Base-by-base conservation (phyloP, 2,113 vertebrate genomes). In the Coptodon bakossiorum region DNA sequence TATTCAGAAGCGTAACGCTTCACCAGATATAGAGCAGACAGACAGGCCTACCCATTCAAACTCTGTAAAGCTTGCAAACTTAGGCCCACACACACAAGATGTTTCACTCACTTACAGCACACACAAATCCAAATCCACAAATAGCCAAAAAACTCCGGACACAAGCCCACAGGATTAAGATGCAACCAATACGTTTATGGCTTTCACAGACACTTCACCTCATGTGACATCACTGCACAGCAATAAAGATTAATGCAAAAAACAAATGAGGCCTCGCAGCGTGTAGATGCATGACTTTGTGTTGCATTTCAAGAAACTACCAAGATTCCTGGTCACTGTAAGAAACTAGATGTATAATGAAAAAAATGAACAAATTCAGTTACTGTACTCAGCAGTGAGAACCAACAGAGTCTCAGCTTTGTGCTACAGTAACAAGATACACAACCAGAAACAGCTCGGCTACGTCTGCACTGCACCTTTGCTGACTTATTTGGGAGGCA, bases 1-100 rank as follows among this genome's bases (percentile, higher is more conserved):
- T 91, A 94, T 94, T 89, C 90, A 85, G 88, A 81, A 80, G 91
- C 31, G 43, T 24, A 86, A 92, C 29, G 87, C 94, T 91, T 91
- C 91, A 87, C 10, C 13, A 84, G 84, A 86, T 93, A 56, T 61
- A 63, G 38, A 85, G 90, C 53, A 83, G 89, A 94, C 81, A 89
- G 54, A 89, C 80, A 80, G 63, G 63, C 85, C 48, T 40, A 17
- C 71, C 80, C 31, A 81, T 45, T 80, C 83, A 82, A 31, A 27
- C 38, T 48, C 31, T 63, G 31, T 54, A 54, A 81, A 81, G 24
- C 76, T 88, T 24, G 63, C 11, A 78, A 56, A 61, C 9, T 76
- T 82, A 45, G 59, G 78, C 40, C 79, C 52, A 14, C 36, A 80
- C 29, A 68, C 40, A 50, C 36, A 9, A 71, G 81, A 48, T 82